phyloP scores from a whole-genome alignment of 2,113 vertebrate species.

The Aegotheles bennettii region DNA sequence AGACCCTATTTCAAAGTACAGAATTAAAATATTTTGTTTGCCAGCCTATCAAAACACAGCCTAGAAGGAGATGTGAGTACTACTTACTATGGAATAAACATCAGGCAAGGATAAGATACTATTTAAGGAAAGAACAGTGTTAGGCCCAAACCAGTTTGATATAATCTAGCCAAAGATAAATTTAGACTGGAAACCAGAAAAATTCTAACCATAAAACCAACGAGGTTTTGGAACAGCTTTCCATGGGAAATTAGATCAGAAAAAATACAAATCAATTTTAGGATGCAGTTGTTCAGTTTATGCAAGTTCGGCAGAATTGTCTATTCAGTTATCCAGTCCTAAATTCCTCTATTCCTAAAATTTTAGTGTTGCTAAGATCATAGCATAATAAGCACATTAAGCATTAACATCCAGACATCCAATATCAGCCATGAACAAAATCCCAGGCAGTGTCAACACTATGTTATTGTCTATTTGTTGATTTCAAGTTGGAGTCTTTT shows the following conservation, averaged over 20 bases:
- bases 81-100: constrained; percentile 25
- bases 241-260: neutral
- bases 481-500: neutral
- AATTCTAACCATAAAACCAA: neutral
- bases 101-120: neutral
- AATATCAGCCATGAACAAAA: neutral
- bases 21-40: constrained; percentile 9
- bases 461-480: neutral
- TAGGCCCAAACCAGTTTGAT: neutral
- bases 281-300: neutral
- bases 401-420: neutral
- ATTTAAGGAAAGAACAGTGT: constrained; percentile 5
- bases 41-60: constrained; percentile 12
- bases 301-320: neutral
- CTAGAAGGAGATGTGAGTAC: neutral
- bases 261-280: neutral
- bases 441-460: neutral
- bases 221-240: neutral
- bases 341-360: neutral
- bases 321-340: neutral
- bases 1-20: neutral
- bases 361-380: neutral
- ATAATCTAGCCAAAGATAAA: neutral
- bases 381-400: neutral
- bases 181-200: constrained; percentile 23